Base-by-base conservation (phyloP, 2,797 vertebrate species). In the Mus minutoides region DNA sequence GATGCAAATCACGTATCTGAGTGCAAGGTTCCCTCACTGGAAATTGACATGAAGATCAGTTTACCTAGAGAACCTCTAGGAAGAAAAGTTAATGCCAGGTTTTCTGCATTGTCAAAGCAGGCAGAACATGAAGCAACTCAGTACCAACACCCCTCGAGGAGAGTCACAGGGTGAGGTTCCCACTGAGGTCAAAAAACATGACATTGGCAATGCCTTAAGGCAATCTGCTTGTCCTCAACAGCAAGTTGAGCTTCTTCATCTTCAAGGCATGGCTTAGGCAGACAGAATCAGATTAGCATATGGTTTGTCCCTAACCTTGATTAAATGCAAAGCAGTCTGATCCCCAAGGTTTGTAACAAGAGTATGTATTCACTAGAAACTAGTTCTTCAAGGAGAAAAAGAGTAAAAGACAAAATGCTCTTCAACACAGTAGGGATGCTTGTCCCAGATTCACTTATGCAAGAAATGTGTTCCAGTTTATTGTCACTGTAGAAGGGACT, bases 331-430 rank as follows among this genome's bases (percentile, higher is more conserved):
- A 76, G 11, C 49, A 84, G 29, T 77, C 88, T 73, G 13, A 77
- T 89, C 75, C 82, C n/a, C 58, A 86, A 76, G 52, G 49, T 60
- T 94, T 82, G 21, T 49, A 79, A 77, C 24, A 82, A 67, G 6
- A 56, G 26, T n/a, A n/a, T 29, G 26, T 24, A 85, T 52, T 88
- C 56, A 34, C 26, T 94, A 56, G 91, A 92, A 79, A 46, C 34
- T 62, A 34, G 86, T 92, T 67, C 46, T 88, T 95, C 22, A 73
- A 88, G 43, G 64, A 90, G 91, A 60, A 92, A 88, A 79, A n/a
- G 12, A 52, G 8, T 26, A 29, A 95, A 92, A 96, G 73, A 62
- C 54, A 85, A 84, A 94, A 67, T 58, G 14, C 26, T 88, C 10
- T 84, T 83, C 76, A 88, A 37, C 1, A 88, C 11, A 71, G 58